Evolutionary conservation across 1,140 invertebrate genomes (phyloP).

Genomic region (Aculops lycopersici): DNA sequence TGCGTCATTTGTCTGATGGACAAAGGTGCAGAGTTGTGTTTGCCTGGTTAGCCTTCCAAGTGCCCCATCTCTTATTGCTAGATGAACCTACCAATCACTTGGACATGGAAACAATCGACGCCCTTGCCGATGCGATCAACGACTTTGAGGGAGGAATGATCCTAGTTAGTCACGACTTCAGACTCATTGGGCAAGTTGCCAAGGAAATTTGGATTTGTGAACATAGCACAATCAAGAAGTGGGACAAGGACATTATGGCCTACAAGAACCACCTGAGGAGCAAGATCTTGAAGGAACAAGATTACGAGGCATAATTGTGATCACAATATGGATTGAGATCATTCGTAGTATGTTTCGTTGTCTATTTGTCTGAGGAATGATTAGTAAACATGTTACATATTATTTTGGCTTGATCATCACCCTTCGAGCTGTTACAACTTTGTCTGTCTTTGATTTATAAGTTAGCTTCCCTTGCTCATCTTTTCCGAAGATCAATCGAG

Average conservation of each 20-base stretch:
- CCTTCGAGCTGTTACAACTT: too few relatives aligned
- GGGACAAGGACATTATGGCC: constrained; percentile 68
- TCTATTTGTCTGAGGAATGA: too few relatives aligned
- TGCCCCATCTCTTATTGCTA: constrained; percentile 23
- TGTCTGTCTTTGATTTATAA: too few relatives aligned
- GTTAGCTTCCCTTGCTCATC: too few relatives aligned
- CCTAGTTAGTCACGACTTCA: constrained; percentile 83
- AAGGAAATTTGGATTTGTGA: constrained; percentile 98
- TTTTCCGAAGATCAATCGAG: too few relatives aligned
- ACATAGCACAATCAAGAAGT: constrained; percentile 75
- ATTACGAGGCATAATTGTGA: constrained; percentile 6
- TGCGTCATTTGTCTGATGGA: constrained; percentile 84
- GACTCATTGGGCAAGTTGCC: constrained; percentile 90
- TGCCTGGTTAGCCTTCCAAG: constrained; percentile 38
- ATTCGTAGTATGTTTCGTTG: too few relatives aligned
- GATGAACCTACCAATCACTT: constrained; percentile 88
- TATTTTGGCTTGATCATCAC: too few relatives aligned
- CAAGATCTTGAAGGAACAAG: constrained; percentile 26
- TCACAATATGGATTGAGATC: too few relatives aligned
- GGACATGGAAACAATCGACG: constrained; percentile 97
- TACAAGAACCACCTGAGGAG: constrained; percentile 79
- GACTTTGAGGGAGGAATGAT: constrained; percentile 94
- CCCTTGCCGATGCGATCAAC: constrained; percentile 81
- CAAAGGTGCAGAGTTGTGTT: constrained; percentile 94
- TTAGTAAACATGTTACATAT: too few relatives aligned